Conservation (phyloP, 2,888 invertebrate species). For the Caenorhabditis sinica region DNA sequence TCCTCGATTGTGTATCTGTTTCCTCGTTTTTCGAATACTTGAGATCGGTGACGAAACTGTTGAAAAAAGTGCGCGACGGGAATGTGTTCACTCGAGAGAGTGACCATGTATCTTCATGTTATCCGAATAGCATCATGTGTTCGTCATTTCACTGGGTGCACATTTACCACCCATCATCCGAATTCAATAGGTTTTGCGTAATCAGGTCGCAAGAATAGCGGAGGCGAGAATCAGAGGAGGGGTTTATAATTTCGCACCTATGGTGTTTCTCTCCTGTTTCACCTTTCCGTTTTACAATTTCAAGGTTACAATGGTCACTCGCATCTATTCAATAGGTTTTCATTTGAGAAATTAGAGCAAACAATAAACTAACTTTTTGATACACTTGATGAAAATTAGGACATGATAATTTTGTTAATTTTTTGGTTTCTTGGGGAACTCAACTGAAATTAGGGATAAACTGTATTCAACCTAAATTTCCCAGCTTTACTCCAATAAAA, state of each 20-base stretch:
- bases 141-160: constrained; percentile 39
- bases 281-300: constrained; percentile 52
- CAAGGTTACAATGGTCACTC: constrained; percentile 58
- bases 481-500: too few species aligned
- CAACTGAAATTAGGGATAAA: too few species aligned
- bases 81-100: constrained; percentile 52
- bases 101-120: constrained; percentile 50
- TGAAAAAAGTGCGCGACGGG: constrained; percentile 53
- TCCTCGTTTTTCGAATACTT: constrained; percentile 45
- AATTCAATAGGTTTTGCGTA: constrained; percentile 30
- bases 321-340: constrained; percentile 1
- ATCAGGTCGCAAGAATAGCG: constrained; percentile 27
- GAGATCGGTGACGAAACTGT: constrained; percentile 63
- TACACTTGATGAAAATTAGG: too few species aligned
- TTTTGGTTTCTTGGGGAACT: too few species aligned
- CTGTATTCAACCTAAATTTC: too few species aligned
- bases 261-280: constrained; percentile 33
- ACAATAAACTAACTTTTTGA: neutral
- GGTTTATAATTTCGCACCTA: constrained; percentile 51
- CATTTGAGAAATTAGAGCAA: constrained; percentile 9
- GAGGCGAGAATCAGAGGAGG: neutral
- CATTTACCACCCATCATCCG: constrained; percentile 11
- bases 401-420: too few species aligned
- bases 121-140: constrained; percentile 34
- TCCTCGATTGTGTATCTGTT: constrained; percentile 44